A percentile compares a stretch with the other conserved stretches of the same genome.
phyloP scores from a whole-genome alignment of 2,113 vertebrate genomes.

The Anarhynchus alexandrinus region DNA sequence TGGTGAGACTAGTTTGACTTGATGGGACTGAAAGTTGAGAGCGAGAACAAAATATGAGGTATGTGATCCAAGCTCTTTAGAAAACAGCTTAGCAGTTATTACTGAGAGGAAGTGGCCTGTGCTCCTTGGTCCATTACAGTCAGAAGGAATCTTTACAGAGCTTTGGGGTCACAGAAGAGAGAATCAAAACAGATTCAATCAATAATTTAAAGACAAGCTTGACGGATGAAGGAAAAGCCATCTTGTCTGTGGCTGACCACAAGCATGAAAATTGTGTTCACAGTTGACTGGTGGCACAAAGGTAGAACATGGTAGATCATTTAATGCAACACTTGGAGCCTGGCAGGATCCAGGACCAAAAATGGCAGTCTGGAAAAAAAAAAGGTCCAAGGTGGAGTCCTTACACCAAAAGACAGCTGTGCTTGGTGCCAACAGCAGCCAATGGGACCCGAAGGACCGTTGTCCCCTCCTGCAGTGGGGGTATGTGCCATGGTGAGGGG shows the following conservation, averaged over 20 bases:
- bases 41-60: background rate
- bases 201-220: background rate
- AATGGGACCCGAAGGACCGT: background rate
- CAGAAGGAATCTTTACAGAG: background rate
- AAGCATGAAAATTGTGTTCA: background rate
- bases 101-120: background rate
- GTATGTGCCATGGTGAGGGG: accelerated
- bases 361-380: background rate
- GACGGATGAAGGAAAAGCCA: background rate
- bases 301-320: background rate
- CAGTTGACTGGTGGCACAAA: background rate
- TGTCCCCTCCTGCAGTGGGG: background rate
- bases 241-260: background rate
- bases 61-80: background rate
- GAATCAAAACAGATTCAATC: background rate
- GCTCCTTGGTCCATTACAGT: background rate
- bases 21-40: background rate
- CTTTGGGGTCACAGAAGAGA: background rate
- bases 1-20: background rate
- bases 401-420: background rate
- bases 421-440: background rate
- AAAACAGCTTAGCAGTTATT: background rate
- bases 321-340: background rate
- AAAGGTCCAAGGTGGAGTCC: too few relatives aligned
- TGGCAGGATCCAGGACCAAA: background rate